A percentile compares a stretch with the other conserved stretches of the same genome.
Evolutionary conservation across 2,113 vertebrate species (phyloP).

Genomic region (Sprattus sprattus): DNA sequence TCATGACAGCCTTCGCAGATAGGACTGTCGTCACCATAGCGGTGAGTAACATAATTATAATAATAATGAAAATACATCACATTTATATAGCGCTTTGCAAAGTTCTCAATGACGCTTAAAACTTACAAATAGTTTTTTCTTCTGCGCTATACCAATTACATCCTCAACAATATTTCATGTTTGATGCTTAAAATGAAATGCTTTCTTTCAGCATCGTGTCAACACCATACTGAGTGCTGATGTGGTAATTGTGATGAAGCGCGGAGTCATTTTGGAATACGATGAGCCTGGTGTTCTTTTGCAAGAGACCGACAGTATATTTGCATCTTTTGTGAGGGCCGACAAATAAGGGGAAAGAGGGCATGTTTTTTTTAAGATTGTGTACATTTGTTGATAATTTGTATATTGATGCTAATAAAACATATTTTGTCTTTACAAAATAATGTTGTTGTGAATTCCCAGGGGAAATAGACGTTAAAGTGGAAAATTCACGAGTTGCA

Average conservation of each 20-base stretch:
- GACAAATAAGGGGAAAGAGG: slow-evolving; percentile 78
- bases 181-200: not conserved
- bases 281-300: slow-evolving; percentile 86
- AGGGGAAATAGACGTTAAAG: too few relatives aligned
- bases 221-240: slow-evolving; percentile 96
- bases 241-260: slow-evolving; percentile 96
- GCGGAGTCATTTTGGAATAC: slow-evolving; percentile 90
- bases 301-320: slow-evolving; percentile 85
- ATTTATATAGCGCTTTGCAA: too few relatives aligned
- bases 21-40: slow-evolving; percentile 96
- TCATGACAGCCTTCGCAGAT: slow-evolving; percentile 97
- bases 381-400: slow-evolving; percentile 1
- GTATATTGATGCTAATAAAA: not conserved
- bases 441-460: not conserved
- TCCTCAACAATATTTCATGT: not conserved
- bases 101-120: too few relatives aligned
- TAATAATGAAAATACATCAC: too few relatives aligned
- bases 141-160: not conserved
- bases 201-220: slow-evolving; percentile 83
- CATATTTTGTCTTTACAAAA: not conserved
- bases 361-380: not conserved
- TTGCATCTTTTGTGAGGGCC: slow-evolving; percentile 91
- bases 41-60: slow-evolving; percentile 74
- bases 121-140: too few relatives aligned
- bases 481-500: not conserved